These are phyloP conservation scores for Plectropomus leopardus DNA, from an alignment of 2,113 vertebrate genomes.

Conservation along the genomic window DNA sequence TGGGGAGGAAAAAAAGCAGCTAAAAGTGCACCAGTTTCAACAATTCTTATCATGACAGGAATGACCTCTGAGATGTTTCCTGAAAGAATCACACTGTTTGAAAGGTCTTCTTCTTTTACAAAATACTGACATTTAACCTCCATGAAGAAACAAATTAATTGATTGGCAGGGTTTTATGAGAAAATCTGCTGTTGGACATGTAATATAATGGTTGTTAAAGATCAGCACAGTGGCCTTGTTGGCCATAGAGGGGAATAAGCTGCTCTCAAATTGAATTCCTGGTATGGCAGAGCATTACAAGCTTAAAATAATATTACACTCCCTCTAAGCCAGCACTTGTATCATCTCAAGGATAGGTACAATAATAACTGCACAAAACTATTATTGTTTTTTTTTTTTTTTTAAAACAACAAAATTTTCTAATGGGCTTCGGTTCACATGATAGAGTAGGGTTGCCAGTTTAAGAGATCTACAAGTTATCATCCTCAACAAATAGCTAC, in stretches of 20 bases:
- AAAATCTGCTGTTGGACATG: background rate
- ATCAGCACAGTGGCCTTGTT: constrained; percentile 13
- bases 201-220: background rate
- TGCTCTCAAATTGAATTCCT: constrained; percentile 32
- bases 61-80: constrained; percentile 21
- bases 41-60: constrained; percentile 13
- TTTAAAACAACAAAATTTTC: constrained; percentile 2
- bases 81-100: constrained; percentile 9
- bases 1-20: constrained; percentile 41
- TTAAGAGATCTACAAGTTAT: constrained; percentile 56
- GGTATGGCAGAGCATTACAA: constrained; percentile 12
- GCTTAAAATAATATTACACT: constrained; percentile 24
- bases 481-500: constrained; percentile 67
- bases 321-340: constrained; percentile 29
- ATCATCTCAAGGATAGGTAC: constrained; percentile 42
- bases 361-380: constrained; percentile 51
- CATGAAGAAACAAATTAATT: constrained; percentile 9
- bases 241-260: constrained; percentile 1
- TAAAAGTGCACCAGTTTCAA: constrained; percentile 39
- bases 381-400: constrained; percentile 12
- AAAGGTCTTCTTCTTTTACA: constrained; percentile 27
- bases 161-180: background rate
- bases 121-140: constrained; percentile 29
- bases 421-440: constrained; percentile 29
- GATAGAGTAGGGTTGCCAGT: constrained; percentile 37